Conservation (phyloP, 1,140 invertebrate genomes). For the Drosophila kikkawai region DNA sequence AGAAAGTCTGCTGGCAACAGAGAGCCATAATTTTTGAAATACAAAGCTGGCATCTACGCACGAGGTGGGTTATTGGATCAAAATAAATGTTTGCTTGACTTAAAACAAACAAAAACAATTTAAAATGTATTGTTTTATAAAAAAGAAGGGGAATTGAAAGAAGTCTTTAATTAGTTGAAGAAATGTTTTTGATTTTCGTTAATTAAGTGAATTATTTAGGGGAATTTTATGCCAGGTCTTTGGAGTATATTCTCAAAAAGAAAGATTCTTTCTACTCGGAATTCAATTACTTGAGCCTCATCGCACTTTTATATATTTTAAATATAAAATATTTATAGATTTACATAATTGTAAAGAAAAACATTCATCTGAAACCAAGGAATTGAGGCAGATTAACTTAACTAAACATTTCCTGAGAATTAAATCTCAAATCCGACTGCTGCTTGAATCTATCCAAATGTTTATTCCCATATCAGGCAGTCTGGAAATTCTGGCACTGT, state of each 20-base stretch:
- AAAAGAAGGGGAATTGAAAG: too few species aligned
- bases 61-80: background rate
- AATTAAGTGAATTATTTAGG: background rate
- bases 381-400: background rate
- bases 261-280: background rate
- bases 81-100: slow-evolving; percentile 1
- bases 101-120: background rate
- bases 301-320: background rate
- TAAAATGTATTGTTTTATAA: slow-evolving; percentile 1
- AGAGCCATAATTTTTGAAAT: background rate
- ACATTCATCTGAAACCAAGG: background rate
- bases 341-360: background rate
- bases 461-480: background rate
- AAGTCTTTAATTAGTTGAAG: background rate
- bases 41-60: slow-evolving; percentile 7
- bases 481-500: slow-evolving; percentile 2
- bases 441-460: background rate
- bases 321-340: background rate
- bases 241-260: too few species aligned
- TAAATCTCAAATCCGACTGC: background rate
- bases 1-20: slow-evolving; percentile 2
- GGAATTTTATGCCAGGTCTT: too few species aligned
- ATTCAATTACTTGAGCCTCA: background rate
- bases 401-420: background rate
- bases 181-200: too few species aligned